phyloP scores from a whole-genome alignment of 1,140 invertebrate genomes.

The Drosophila triauraria region DNA sequence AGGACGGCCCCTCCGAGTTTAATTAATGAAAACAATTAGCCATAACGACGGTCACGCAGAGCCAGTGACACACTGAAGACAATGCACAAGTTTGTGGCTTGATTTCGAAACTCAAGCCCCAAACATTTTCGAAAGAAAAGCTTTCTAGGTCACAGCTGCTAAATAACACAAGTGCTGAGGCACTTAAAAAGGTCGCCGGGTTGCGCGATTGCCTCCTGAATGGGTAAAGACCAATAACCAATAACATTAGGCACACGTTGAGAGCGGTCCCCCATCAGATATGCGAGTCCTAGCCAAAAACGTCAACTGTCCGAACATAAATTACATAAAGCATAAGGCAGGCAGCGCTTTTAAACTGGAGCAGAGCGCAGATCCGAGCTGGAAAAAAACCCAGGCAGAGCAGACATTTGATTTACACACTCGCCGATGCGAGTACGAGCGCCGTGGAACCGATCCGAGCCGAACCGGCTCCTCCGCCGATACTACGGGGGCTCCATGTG shows the following conservation, averaged over 20 bases:
- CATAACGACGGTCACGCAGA: slow-evolving; percentile 69
- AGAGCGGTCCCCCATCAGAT: slow-evolving; percentile 25
- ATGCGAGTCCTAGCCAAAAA: slow-evolving; percentile 71
- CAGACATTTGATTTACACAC: slow-evolving; percentile 71
- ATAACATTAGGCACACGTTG: slow-evolving; percentile 57
- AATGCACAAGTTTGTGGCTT: neutral
- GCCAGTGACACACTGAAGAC: slow-evolving; percentile 27
- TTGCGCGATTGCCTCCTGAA: slow-evolving; percentile 27
- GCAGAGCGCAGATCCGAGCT: slow-evolving; percentile 35
- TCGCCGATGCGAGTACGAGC: slow-evolving; percentile 36
- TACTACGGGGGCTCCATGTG: neutral
- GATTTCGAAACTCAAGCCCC: slow-evolving; percentile 36
- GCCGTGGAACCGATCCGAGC: slow-evolving; percentile 21
- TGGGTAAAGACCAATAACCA: slow-evolving; percentile 40
- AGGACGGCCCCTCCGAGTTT: slow-evolving; percentile 40
- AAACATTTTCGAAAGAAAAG: slow-evolving; percentile 71
- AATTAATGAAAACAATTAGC: slow-evolving; percentile 74
- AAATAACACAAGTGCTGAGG: slow-evolving; percentile 25
- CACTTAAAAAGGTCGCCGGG: slow-evolving; percentile 62
- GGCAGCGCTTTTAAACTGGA: slow-evolving; percentile 71
- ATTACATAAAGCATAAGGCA: slow-evolving; percentile 60
- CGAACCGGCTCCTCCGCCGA: slow-evolving; percentile 22
- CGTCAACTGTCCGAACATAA: slow-evolving; percentile 61
- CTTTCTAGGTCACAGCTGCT: slow-evolving; percentile 74
- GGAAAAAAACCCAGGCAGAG: slow-evolving; percentile 50